Evolutionary conservation across 2,113 vertebrate species (phyloP), one percentile per base, ranked within the genome.

Genomic region (Brachionichthys hirsutus): DNA sequence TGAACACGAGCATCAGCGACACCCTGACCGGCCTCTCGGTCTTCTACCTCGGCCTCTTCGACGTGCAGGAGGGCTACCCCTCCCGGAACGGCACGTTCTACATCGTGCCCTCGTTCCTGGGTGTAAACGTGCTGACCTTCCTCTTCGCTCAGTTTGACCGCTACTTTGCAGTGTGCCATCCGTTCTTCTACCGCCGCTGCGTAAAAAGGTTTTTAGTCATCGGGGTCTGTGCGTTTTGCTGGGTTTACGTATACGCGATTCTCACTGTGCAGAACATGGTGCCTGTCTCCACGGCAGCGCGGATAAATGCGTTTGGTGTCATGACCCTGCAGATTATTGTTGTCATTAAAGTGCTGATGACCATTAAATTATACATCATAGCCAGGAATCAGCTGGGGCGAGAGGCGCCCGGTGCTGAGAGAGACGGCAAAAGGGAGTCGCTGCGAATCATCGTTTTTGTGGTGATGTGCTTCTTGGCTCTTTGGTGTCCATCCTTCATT

Each of bases 1-100:
- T 92, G 54, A 92, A 92, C 79, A 92, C 90, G 7, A 92, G 91
- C 85, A 80, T 91, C 64, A 92, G 91, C 15, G 91, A 92, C 84
- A 91, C 89, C 1, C 75, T 92, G 57, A 92, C 91, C 22, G 91
- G 91, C 9, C 67, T 89, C 53, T 92, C 90, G 1, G 87, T 85
- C 24, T 92, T 88, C 55, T 92, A 92, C 67, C 83, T 90, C 12
- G 91, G 91, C 36, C 82, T 92, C 17, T 92, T 92, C 42, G 91
- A 92, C 54, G 91, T 92, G 14, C 84, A 92, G 9, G 91, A 92
- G 74, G 90, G 89, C 2, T 92, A 88, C 20, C 91, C 91, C 4
- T 90, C 89, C 0, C 74, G 90, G 36, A 91, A 92, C 19, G 83
- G 90, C 16, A 91, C 91, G 0, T 89, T 11, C 46, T 91, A 91